These are phyloP conservation scores for Drosophila ohnishii DNA, from an alignment of 1,140 invertebrate species.

Conservation along the genomic window DNA sequence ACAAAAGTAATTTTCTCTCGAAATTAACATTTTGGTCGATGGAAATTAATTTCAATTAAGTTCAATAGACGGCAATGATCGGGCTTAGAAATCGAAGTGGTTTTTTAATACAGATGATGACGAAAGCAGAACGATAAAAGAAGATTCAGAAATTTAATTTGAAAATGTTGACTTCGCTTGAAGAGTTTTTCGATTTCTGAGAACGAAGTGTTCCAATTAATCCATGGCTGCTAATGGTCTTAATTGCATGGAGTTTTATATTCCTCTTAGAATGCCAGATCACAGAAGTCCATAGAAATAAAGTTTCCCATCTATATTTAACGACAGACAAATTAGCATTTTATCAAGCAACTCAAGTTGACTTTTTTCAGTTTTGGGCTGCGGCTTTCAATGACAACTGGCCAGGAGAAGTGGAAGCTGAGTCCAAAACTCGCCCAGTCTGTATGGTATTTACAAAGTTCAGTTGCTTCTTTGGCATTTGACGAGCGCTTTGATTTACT, in stretches of 20 bases:
- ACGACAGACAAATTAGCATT: slow-evolving; percentile 47
- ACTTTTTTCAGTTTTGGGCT: slow-evolving; percentile 25
- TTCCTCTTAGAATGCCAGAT: slow-evolving; percentile 8
- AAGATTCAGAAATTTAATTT: slow-evolving; percentile 1
- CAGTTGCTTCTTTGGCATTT: slow-evolving; percentile 64
- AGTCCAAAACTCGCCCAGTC: slow-evolving; percentile 2
- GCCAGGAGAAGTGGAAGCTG: neutral
- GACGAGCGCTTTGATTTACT: slow-evolving; percentile 59
- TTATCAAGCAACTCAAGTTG: slow-evolving; percentile 37
- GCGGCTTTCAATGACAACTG: slow-evolving; percentile 31
- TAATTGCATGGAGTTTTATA: slow-evolving; percentile 4
- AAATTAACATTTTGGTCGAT: slow-evolving; percentile 26
- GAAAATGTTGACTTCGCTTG: slow-evolving; percentile 10
- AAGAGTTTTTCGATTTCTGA: slow-evolving; percentile 6
- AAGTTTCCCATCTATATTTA: slow-evolving; percentile 15
- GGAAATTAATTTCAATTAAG: slow-evolving; percentile 59
- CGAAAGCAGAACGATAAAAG: slow-evolving; percentile 18
- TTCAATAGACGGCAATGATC: slow-evolving; percentile 37
- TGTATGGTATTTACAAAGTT: slow-evolving; percentile 27
- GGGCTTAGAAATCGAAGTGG: slow-evolving; percentile 27
- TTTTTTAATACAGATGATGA: slow-evolving; percentile 20
- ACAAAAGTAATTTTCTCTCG: slow-evolving; percentile 51
- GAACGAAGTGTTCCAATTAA: slow-evolving; percentile 4
- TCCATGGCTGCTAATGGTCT: neutral
- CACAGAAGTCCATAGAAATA: slow-evolving; percentile 1